Percentiles rank a stretch among this genome's conserved stretches.
phyloP scores from a whole-genome alignment of 2,888 invertebrate species.

The Coleophora deauratella region DNA sequence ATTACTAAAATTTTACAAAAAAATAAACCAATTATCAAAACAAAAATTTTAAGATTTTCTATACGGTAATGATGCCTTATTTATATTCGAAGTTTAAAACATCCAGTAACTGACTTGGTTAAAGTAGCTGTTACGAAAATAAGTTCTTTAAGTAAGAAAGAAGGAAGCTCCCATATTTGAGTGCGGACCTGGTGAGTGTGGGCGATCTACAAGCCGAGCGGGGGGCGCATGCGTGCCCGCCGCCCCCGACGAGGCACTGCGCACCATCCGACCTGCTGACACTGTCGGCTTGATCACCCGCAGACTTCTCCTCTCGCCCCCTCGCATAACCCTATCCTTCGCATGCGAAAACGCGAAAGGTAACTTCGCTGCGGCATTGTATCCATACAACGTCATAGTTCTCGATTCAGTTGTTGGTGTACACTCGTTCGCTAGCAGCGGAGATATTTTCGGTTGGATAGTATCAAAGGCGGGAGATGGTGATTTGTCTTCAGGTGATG shows the following conservation, averaged over 20 bases:
- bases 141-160: too few relatives aligned
- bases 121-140: too few relatives aligned
- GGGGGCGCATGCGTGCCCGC: slow-evolving; percentile 53
- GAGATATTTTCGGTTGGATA: slow-evolving; percentile 66
- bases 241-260: slow-evolving; percentile 68
- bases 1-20: too few relatives aligned
- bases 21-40: too few relatives aligned
- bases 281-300: slow-evolving; percentile 35
- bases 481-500: slow-evolving; percentile 54
- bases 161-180: slow-evolving; percentile 23
- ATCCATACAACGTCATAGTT: slow-evolving; percentile 67
- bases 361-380: slow-evolving; percentile 66
- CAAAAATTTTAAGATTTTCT: too few relatives aligned
- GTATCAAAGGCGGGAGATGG: slow-evolving; percentile 45
- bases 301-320: slow-evolving; percentile 37
- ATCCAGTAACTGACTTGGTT: too few relatives aligned
- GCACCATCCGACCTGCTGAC: slow-evolving; percentile 65
- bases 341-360: slow-evolving; percentile 68
- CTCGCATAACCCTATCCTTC: slow-evolving; percentile 25
- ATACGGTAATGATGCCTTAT: too few relatives aligned
- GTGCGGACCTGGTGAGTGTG: slow-evolving; percentile 59
- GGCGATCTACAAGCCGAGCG: slow-evolving; percentile 48
- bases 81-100: too few relatives aligned
- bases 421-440: slow-evolving; percentile 48
- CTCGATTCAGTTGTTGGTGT: slow-evolving; percentile 55